Evolutionary conservation across 2,797 vertebrate genomes (phyloP).

Genomic region (Aselliscus stoliczkanus): DNA sequence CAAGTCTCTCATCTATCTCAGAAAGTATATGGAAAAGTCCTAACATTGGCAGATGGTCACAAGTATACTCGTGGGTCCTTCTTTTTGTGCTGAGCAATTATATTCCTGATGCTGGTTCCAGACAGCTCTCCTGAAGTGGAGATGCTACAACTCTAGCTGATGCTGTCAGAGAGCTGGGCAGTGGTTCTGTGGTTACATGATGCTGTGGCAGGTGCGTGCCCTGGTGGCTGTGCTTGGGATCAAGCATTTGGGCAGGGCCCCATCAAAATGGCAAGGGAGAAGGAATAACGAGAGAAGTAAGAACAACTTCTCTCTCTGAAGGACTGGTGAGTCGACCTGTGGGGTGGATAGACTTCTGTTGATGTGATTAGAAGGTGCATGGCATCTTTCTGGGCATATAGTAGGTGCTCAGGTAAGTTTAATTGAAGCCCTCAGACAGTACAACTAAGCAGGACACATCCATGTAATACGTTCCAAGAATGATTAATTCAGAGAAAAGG

Average conservation of each 20-base stretch:
- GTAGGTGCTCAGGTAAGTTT: neutral
- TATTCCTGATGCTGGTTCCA: neutral
- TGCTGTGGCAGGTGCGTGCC: neutral
- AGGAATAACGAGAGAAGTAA: neutral
- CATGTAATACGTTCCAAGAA: neutral
- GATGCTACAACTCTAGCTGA: neutral
- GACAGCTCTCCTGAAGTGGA: neutral
- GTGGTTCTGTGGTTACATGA: neutral
- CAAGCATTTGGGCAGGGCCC: neutral
- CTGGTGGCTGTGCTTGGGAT: neutral
- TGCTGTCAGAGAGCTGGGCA: neutral
- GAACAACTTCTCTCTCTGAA: neutral
- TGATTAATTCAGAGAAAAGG: constrained; percentile 40
- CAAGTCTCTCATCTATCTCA: neutral
- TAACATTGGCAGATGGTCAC: neutral
- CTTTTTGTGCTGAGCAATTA: neutral
- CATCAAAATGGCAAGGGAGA: neutral
- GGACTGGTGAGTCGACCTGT: neutral
- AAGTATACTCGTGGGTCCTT: neutral
- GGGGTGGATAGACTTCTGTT: neutral
- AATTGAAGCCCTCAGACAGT: neutral
- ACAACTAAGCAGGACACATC: neutral
- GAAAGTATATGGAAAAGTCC: neutral
- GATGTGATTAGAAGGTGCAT: neutral
- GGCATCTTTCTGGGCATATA: neutral